Percentiles rank a stretch among this genome's conserved stretches.
Conservation (phyloP, 2,888 invertebrate species). For the Alsophila aescularia region DNA sequence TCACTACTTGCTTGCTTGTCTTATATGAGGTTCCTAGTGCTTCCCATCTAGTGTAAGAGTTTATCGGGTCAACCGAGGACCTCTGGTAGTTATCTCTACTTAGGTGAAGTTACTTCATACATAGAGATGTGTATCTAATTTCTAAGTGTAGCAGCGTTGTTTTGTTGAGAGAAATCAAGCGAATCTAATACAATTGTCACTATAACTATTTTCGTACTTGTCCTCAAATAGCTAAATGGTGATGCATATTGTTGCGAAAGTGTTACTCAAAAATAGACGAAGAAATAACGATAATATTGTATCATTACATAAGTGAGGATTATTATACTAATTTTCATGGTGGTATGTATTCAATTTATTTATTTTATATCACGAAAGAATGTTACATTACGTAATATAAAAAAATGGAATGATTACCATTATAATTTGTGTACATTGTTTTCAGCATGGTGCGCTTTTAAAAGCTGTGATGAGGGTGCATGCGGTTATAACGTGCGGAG, state of each 20-base stretch:
- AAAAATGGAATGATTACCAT: conserved; percentile 47
- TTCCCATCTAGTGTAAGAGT: too few species aligned
- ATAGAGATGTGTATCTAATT: too few species aligned
- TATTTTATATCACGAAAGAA: conserved; percentile 26
- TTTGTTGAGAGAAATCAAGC: background rate
- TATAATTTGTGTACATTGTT: conserved; percentile 53
- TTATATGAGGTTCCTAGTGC: too few species aligned
- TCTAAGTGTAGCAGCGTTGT: background rate
- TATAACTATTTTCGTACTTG: background rate
- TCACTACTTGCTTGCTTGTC: too few species aligned
- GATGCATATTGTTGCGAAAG: background rate
- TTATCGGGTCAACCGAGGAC: too few species aligned
- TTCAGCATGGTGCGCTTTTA: conserved; percentile 63
- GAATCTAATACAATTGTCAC: conserved; percentile 1
- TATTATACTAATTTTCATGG: background rate
- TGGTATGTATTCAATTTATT: background rate
- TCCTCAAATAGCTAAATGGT: background rate
- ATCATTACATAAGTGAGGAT: background rate
- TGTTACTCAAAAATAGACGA: background rate
- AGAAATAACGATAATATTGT: background rate
- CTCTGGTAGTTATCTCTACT: too few species aligned
- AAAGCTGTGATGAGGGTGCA: conserved; percentile 62
- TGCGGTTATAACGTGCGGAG: conserved; percentile 60
- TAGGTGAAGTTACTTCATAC: background rate
- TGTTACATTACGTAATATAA: conserved; percentile 46